phyloP scores from a whole-genome alignment of 2,888 invertebrate species.

The Acronicta psi region DNA sequence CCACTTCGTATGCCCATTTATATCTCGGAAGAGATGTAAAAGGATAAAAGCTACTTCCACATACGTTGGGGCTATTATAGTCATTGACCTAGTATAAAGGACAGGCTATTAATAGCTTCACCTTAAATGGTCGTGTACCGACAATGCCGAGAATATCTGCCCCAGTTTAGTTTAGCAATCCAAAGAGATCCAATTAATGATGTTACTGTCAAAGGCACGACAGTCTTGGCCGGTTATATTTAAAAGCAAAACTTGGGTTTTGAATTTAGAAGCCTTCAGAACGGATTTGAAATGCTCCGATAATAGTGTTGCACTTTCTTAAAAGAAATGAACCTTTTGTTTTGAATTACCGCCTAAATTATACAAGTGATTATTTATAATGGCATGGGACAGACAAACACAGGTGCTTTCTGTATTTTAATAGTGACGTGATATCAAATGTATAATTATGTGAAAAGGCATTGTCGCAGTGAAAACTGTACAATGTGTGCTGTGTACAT shows the following conservation, averaged over 20 bases:
- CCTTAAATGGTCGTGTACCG: constrained; percentile 31
- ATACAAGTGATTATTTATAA: constrained; percentile 36
- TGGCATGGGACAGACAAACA: constrained; percentile 40
- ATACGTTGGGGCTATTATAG: constrained; percentile 44
- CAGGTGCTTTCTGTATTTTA: constrained; percentile 54
- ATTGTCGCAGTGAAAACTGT: constrained; percentile 73
- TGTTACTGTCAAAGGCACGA: constrained; percentile 11
- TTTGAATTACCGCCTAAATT: constrained; percentile 15
- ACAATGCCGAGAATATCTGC: constrained; percentile 41
- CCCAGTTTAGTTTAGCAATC: constrained; percentile 16
- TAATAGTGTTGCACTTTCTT: constrained; percentile 16
- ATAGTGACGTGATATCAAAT: constrained; percentile 57
- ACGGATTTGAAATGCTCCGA: neutral
- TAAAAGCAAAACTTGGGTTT: constrained; percentile 15
- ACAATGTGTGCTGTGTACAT: constrained; percentile 59
- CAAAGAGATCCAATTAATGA: constrained; percentile 29
- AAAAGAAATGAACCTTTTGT: constrained; percentile 6
- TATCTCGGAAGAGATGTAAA: constrained; percentile 53
- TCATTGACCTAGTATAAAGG: constrained; percentile 52
- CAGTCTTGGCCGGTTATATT: constrained; percentile 2
- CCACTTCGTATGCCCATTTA: constrained; percentile 35
- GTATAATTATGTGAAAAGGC: constrained; percentile 77
- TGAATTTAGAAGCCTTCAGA: constrained; percentile 14
- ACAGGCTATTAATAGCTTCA: constrained; percentile 38
- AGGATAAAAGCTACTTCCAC: constrained; percentile 50